phyloP scores from a whole-genome alignment of 2,113 vertebrate genomes.

The Gobius niger region DNA sequence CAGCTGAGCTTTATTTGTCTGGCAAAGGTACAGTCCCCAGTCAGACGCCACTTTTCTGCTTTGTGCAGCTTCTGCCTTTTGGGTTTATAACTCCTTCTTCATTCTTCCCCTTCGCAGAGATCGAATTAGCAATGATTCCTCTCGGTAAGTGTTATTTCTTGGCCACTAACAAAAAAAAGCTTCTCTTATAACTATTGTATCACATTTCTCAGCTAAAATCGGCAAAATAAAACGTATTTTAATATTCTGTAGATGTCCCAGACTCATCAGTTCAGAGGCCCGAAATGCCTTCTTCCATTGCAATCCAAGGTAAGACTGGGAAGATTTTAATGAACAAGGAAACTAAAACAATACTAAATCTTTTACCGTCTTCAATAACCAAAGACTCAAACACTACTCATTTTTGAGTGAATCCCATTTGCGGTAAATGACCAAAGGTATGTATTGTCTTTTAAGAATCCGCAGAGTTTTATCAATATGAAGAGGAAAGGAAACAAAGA shows the following conservation, averaged over 20 bases:
- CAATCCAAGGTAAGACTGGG: constrained; percentile 80
- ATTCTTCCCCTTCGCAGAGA: constrained; percentile 83
- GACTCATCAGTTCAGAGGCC: constrained; percentile 88
- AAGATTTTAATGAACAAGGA: not conserved
- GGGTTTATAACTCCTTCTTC: constrained; percentile 49
- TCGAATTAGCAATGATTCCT: constrained; percentile 89
- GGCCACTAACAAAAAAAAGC: not conserved
- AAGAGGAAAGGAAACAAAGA: constrained; percentile 68
- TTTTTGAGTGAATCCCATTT: not conserved
- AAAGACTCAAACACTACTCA: not conserved
- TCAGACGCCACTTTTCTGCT: constrained; percentile 42
- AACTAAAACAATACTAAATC: not conserved
- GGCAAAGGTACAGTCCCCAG: constrained; percentile 85
- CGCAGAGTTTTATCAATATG: constrained; percentile 70
- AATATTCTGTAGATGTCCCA: constrained; percentile 83
- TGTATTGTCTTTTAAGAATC: constrained; percentile 65
- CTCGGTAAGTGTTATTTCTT: constrained; percentile 80
- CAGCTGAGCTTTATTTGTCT: constrained; percentile 95
- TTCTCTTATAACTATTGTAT: not conserved
- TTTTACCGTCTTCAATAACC: not conserved
- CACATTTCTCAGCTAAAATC: not conserved
- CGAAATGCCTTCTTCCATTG: constrained; percentile 78
- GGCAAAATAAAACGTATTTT: constrained; percentile 28
- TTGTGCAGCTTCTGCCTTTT: constrained; percentile 12
- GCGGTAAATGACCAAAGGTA: not conserved